Conservation (phyloP, 2,113 vertebrate genomes). For the Quiscalus mexicanus region DNA sequence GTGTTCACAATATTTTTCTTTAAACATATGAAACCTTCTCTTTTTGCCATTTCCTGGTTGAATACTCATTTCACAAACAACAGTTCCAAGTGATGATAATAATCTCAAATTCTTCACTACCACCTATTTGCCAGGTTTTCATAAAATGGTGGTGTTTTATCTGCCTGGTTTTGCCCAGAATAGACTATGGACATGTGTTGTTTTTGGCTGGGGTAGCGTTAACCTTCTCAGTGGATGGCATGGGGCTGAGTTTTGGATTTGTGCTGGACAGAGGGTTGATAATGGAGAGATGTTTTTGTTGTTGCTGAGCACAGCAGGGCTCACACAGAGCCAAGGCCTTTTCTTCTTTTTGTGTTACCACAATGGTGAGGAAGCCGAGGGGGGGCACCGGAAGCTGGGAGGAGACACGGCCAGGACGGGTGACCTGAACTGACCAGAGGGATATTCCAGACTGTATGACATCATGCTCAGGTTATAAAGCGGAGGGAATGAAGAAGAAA, state of each 20-base stretch:
- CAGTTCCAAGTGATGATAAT: not conserved
- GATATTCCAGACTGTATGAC: not conserved
- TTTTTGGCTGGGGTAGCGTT: rapidly evolving
- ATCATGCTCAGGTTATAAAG: too few species aligned
- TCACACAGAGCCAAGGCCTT: not conserved
- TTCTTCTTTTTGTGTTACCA: not conserved
- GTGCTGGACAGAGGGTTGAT: not conserved
- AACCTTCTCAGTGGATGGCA: not conserved
- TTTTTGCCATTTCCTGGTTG: not conserved
- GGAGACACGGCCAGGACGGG: not conserved
- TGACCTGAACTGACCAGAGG: not conserved
- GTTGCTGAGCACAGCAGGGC: not conserved
- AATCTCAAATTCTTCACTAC: not conserved
- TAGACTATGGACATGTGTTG: not conserved
- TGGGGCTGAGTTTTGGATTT: not conserved
- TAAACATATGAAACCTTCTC: not conserved
- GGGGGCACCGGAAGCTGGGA: not conserved
- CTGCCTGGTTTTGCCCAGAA: not conserved
- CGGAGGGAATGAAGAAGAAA: not conserved
- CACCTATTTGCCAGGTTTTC: not conserved
- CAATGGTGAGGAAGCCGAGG: rapidly evolving
- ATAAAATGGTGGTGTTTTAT: not conserved
- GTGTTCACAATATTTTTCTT: not conserved
- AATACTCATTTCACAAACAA: not conserved
- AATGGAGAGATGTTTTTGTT: not conserved